These are phyloP conservation scores for Anabas testudineus DNA, from an alignment of 2,797 vertebrate species.

Conservation along the genomic window DNA sequence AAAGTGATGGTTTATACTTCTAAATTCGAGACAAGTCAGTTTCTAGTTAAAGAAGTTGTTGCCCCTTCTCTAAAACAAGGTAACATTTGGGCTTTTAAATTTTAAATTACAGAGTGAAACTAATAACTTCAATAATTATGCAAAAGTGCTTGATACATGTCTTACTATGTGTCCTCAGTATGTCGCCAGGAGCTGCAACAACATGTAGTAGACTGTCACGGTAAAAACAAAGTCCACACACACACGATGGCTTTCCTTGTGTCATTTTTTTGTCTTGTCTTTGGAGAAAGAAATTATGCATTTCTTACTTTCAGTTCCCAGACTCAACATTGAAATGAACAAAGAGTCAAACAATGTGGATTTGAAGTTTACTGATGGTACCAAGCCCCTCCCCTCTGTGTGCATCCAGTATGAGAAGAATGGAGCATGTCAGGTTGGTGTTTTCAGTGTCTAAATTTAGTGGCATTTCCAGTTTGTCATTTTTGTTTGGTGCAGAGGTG, in stretches of 20 bases:
- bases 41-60: fast-evolving
- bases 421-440: conserved; percentile 70
- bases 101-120: background rate
- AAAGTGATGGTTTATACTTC: conserved; percentile 18
- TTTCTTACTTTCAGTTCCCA: conserved; percentile 64
- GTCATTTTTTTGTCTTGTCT: background rate
- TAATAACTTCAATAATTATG: background rate
- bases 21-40: background rate
- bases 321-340: conserved; percentile 35
- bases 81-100: conserved; percentile 24
- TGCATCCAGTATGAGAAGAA: conserved; percentile 75
- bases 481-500: conserved; percentile 3
- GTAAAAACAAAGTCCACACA: conserved; percentile 48
- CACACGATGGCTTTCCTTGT: background rate
- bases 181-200: conserved; percentile 49
- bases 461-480: background rate
- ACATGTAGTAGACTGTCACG: conserved; percentile 59
- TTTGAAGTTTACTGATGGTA: conserved; percentile 50
- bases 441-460: background rate
- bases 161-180: conserved; percentile 57
- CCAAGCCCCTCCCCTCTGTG: conserved; percentile 25
- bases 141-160: conserved; percentile 4
- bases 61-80: conserved; percentile 66
- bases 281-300: background rate
- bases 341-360: conserved; percentile 45